Evolutionary conservation across 2,113 vertebrate species (phyloP).

Genomic region (Notothenia rossii): DNA sequence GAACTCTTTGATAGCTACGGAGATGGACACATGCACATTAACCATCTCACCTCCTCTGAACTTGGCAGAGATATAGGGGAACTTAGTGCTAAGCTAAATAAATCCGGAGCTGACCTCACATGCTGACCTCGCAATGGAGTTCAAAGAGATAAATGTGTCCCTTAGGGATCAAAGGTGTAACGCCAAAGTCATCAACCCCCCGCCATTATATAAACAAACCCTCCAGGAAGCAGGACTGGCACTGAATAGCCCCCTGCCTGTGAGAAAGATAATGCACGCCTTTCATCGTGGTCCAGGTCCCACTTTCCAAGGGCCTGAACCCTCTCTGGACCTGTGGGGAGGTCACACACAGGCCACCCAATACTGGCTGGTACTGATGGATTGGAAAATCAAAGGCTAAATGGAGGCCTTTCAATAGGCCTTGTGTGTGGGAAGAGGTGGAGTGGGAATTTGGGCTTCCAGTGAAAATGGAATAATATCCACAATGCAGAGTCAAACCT

Average conservation of each 20-base stretch:
- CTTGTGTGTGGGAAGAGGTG: conserved; percentile 31
- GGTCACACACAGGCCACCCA: conserved; percentile 44
- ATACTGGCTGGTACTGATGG: conserved; percentile 12
- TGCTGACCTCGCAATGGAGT: conserved; percentile 48
- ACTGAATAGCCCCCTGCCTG: conserved; percentile 46
- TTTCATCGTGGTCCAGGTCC: conserved; percentile 64
- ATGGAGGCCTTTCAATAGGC: conserved; percentile 49
- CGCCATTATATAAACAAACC: conserved; percentile 36
- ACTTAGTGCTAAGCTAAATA: conserved; percentile 16
- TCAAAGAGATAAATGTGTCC: conserved; percentile 47
- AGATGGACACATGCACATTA: conserved; percentile 47
- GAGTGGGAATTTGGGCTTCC: conserved; percentile 49
- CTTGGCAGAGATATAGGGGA: conserved; percentile 1
- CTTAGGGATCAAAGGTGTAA: conserved; percentile 48
- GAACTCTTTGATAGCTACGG: conserved; percentile 40
- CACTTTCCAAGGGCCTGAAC: conserved; percentile 55
- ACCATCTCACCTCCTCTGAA: conserved; percentile 50
- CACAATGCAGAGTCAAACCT: conserved; percentile 44
- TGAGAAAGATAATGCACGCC: conserved; percentile 56
- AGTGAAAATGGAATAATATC: conserved; percentile 62
- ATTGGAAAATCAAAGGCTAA: conserved; percentile 59
- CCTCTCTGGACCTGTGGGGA: conserved; percentile 31
- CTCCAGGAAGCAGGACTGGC: conserved; percentile 39
- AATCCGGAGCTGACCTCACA: conserved; percentile 19
- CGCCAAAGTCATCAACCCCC: conserved; percentile 25